These are phyloP conservation scores for Eidolon helvum DNA, from an alignment of 2,113 vertebrate genomes.

Conservation along the genomic window DNA sequence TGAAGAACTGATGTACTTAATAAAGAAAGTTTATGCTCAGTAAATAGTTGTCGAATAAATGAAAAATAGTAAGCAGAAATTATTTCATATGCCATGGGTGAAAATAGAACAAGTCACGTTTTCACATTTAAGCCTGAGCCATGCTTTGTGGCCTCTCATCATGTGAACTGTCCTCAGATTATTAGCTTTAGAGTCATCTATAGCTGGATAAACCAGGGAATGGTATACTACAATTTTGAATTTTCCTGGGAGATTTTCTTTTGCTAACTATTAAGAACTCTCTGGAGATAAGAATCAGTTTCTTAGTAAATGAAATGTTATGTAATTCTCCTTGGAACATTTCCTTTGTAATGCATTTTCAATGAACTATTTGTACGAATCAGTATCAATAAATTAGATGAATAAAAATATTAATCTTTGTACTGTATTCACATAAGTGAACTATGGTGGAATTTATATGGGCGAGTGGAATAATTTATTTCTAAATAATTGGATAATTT, in stretches of 20 bases:
- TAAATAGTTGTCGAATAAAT: not conserved
- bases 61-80: not conserved
- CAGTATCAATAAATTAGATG: not conserved
- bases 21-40: not conserved
- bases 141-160: not conserved
- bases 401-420: not conserved
- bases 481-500: not conserved
- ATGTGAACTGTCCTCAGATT: not conserved
- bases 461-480: not conserved
- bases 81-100: not conserved
- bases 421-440: not conserved
- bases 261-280: not conserved
- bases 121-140: not conserved
- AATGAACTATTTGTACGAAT: not conserved
- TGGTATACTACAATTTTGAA: not conserved
- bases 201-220: not conserved
- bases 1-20: not conserved
- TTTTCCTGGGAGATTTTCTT: not conserved
- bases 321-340: not conserved
- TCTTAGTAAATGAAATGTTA: slow-evolving; percentile 38
- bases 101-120: not conserved
- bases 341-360: not conserved
- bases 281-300: not conserved
- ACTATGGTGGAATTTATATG: not conserved
- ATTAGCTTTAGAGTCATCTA: not conserved